Base-by-base conservation (phyloP, 2,888 invertebrate genomes). In the Argyra leucocephala region DNA sequence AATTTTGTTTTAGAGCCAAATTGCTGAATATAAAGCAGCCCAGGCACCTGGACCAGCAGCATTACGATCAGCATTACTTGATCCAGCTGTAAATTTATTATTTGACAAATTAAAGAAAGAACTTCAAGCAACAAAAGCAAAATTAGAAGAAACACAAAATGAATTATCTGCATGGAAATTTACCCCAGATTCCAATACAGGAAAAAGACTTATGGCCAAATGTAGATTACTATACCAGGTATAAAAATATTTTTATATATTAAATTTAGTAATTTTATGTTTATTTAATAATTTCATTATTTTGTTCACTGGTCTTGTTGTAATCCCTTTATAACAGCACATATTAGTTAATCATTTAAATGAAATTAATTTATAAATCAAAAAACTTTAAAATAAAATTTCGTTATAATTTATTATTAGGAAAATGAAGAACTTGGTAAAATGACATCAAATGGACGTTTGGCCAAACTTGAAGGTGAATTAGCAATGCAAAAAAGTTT, bases 101-200 rank as follows among this genome's bases (percentile, higher is more conserved):
- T 89, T 97, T 74, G 89, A 95, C 77, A 88, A 91, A 77, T 84
- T 98, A 76, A 89, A 93, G 73, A 89, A 91, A 77, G 97, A 98
- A 80, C 82, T 97, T 69, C 89, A 92, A 67, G 86, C 90, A 63
- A 91, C 93, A 22, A 91, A 93, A 78, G 90, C 93, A 64, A 90
- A 92, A 76, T 83, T 96, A 71, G 96, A 97, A 78, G 96, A 97
- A 80, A 96, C 96, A 22, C 97, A 97, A 80, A 96, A 94, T 81
- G 98, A 98, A 83, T 83, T 98, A 61, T 91, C 93, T 65, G 97
- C 98, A 3, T 98, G 97, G 96, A 98, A 98, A 81, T 98, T 98
- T 80, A 97, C 97, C 18, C 96, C 97, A n/a, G 98, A 98, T 81
- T 96, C 96, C 69, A 96, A 96, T 82, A 96, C 96, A 62, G 98